phyloP scores from a whole-genome alignment of 2,888 invertebrate genomes.

The Ophion slaviceki region DNA sequence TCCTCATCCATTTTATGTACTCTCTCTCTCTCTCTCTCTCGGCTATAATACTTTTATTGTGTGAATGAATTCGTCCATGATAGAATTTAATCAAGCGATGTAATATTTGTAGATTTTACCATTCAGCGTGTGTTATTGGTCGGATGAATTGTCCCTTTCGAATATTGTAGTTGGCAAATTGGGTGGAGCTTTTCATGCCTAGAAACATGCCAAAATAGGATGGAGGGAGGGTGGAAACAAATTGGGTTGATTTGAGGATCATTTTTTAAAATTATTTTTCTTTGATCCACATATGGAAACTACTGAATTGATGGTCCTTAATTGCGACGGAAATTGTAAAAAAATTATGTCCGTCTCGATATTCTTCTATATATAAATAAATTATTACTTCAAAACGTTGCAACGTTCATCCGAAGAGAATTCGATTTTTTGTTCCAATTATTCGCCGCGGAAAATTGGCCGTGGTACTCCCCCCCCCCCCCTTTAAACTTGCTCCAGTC shows the following conservation, averaged over 20 bases:
- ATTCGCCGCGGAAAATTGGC: not conserved
- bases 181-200: not conserved
- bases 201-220: not conserved
- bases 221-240: not conserved
- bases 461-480: not conserved
- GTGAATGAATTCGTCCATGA: slow-evolving; percentile 23
- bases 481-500: not conserved
- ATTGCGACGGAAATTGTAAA: not conserved
- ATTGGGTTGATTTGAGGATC: not conserved
- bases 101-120: slow-evolving; percentile 10
- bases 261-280: not conserved
- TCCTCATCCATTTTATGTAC: slow-evolving; percentile 18
- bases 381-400: not conserved
- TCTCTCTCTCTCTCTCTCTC: slow-evolving; percentile 5
- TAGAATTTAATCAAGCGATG: slow-evolving; percentile 7
- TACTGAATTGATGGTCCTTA: not conserved
- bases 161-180: not conserved
- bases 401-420: not conserved
- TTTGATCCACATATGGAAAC: not conserved
- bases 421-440: not conserved
- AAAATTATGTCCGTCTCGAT: not conserved
- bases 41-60: slow-evolving; percentile 28
- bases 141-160: not conserved
- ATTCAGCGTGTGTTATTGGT: not conserved
- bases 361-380: not conserved